These are phyloP conservation scores for Plutella xylostella DNA, from an alignment of 2,888 invertebrate species.

Conservation along the genomic window DNA sequence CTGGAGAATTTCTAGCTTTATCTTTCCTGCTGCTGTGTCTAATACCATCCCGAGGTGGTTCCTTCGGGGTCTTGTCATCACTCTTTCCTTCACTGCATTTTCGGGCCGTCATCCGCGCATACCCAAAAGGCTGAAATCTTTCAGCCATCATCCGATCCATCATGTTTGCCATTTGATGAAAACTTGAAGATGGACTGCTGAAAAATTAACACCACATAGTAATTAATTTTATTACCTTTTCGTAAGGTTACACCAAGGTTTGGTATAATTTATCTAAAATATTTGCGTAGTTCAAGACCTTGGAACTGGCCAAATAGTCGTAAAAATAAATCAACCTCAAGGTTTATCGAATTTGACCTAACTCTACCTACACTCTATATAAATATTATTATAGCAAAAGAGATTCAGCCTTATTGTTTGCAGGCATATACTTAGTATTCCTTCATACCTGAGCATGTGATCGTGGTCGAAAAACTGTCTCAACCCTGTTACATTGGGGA, in stretches of 20 bases:
- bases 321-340: too few relatives aligned
- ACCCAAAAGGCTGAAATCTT: constrained; percentile 74
- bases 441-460: constrained; percentile 46
- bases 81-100: constrained; percentile 33
- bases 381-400: too few relatives aligned
- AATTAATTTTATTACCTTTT: too few relatives aligned
- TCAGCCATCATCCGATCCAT: constrained; percentile 80
- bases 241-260: neutral
- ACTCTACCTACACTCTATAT: too few relatives aligned
- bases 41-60: constrained; percentile 41
- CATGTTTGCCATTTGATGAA: constrained; percentile 79
- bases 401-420: too few relatives aligned
- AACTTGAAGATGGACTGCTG: constrained; percentile 66
- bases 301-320: too few relatives aligned
- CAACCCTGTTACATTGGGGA: constrained; percentile 49
- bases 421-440: too few relatives aligned
- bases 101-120: constrained; percentile 72
- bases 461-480: constrained; percentile 45
- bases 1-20: constrained; percentile 27
- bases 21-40: constrained; percentile 38
- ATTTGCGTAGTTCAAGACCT: neutral
- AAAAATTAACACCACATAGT: neutral
- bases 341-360: too few relatives aligned
- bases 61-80: constrained; percentile 22
- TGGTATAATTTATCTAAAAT: neutral